These are phyloP conservation scores for Neotoxoptera formosana DNA, from an alignment of 1,140 invertebrate genomes.

Conservation along the genomic window DNA sequence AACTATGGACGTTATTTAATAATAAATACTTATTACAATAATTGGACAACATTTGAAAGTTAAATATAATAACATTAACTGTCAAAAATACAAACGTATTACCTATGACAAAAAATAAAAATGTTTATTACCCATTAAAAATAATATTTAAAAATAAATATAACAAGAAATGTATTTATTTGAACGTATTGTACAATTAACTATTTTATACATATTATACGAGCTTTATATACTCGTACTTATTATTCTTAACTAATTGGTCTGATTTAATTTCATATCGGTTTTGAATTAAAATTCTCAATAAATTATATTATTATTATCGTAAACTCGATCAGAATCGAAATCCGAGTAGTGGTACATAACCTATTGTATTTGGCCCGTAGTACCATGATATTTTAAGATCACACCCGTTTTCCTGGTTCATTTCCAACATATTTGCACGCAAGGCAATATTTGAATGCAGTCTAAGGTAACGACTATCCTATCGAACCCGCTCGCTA, in stretches of 20 bases:
- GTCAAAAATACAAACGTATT: neutral
- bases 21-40: neutral
- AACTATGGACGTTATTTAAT: neutral
- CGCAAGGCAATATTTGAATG: constrained; percentile 34
- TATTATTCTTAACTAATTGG: neutral
- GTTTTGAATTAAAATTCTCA: neutral
- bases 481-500: constrained; percentile 14
- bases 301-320: neutral
- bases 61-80: neutral
- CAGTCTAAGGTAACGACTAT: constrained; percentile 46
- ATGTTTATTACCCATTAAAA: neutral
- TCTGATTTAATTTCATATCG: neutral
- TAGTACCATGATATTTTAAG: constrained; percentile 46
- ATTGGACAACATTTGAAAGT: neutral
- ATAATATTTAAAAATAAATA: neutral
- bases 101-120: neutral
- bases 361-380: constrained; percentile 54
- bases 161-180: neutral
- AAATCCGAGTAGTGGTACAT: constrained; percentile 50
- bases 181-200: neutral
- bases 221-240: too few species aligned
- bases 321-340: neutral
- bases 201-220: neutral
- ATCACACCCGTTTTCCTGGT: constrained; percentile 47
- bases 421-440: constrained; percentile 54